A percentile compares a stretch with the other conserved stretches of the same genome.
Conservation (phyloP, 1,140 invertebrate species). For the Choristoneura fumiferana region DNA sequence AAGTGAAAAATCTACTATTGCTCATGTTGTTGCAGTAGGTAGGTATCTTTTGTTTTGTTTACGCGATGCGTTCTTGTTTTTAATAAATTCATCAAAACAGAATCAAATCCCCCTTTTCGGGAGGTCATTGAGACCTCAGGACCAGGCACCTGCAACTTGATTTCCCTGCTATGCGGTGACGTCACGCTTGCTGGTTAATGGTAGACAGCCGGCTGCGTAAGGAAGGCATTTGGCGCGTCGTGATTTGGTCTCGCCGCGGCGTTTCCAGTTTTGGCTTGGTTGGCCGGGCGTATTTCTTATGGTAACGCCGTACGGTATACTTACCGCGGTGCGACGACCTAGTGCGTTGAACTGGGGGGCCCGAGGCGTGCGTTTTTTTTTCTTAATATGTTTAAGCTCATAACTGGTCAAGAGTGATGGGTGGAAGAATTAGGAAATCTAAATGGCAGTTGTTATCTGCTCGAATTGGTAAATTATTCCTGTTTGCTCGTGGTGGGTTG, state of each 20-base stretch:
- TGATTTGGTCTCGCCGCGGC: slow-evolving; percentile 35
- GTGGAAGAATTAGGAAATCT: background rate
- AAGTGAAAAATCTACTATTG: no score
- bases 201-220: slow-evolving; percentile 42
- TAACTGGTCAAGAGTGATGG: background rate
- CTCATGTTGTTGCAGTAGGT: no score
- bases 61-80: no score
- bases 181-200: slow-evolving; percentile 52
- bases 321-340: slow-evolving; percentile 63
- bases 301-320: slow-evolving; percentile 62
- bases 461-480: no score
- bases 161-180: slow-evolving; percentile 57
- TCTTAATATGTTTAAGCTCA: background rate
- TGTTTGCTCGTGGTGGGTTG: no score
- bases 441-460: no score
- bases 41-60: no score
- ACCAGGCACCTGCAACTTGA: slow-evolving; percentile 63
- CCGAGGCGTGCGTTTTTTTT: slow-evolving; percentile 34
- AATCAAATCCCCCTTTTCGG: slow-evolving; percentile 30
- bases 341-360: slow-evolving; percentile 67
- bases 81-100: background rate
- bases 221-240: slow-evolving; percentile 39
- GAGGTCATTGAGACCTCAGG: slow-evolving; percentile 37
- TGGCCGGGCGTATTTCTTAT: slow-evolving; percentile 59
- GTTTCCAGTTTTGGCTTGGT: slow-evolving; percentile 47